phyloP scores from a whole-genome alignment of 2,797 vertebrate genomes.

The Pelodytes ibericus region DNA sequence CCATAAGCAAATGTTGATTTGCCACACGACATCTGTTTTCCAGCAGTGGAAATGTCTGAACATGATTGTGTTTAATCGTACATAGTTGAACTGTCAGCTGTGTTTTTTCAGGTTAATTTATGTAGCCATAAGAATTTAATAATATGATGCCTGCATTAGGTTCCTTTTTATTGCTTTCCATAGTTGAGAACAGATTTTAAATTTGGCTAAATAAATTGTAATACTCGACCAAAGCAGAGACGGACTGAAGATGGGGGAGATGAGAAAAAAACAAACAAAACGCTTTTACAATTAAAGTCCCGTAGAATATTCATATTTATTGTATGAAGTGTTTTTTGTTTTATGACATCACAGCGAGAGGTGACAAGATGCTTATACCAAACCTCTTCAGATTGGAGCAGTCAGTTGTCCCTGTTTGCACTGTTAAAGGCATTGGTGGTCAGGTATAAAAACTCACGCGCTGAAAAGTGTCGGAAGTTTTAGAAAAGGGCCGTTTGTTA shows the following conservation, averaged over 20 bases:
- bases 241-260: not conserved
- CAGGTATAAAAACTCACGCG: too few species aligned
- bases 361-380: not conserved
- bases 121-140: constrained; percentile 56
- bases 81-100: constrained; percentile 48
- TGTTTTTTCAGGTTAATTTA: constrained; percentile 50
- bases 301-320: not conserved
- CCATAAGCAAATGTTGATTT: constrained; percentile 43
- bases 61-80: constrained; percentile 50
- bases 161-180: constrained; percentile 44
- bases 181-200: constrained; percentile 52
- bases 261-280: too few species aligned
- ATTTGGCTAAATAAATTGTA: constrained; percentile 45
- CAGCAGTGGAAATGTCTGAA: constrained; percentile 43
- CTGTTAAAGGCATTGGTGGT: too few species aligned
- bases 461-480: too few species aligned
- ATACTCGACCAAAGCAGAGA: constrained; percentile 12
- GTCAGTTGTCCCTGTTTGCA: too few species aligned
- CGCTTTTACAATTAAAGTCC: not conserved
- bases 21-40: constrained; percentile 50
- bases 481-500: too few species aligned
- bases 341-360: not conserved
- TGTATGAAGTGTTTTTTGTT: not conserved
- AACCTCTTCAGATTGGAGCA: not conserved
- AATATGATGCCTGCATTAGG: constrained; percentile 34